Conservation (phyloP, 2,888 invertebrate genomes). For the Drosophila affinis region DNA sequence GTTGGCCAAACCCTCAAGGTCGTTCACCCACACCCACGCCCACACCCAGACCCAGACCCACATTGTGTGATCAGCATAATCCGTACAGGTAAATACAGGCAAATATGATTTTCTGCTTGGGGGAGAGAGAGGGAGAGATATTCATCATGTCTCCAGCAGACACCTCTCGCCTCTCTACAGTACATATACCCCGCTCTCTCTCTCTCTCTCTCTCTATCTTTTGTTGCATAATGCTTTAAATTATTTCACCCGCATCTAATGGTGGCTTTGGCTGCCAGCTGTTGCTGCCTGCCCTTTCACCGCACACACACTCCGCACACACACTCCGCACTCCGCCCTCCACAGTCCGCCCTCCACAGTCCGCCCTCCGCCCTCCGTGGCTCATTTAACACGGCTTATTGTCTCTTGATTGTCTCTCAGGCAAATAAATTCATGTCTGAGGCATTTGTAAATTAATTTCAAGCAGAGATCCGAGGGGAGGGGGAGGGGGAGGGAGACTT, state of each 20-base stretch:
- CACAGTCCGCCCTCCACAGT: neutral
- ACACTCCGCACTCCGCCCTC: neutral
- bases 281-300: slow-evolving; percentile 39
- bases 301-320: slow-evolving; percentile 9
- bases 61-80: slow-evolving; percentile 60
- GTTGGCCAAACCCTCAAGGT: slow-evolving; percentile 66
- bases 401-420: slow-evolving; percentile 36
- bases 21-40: slow-evolving; percentile 64
- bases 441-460: slow-evolving; percentile 41
- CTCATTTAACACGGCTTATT: slow-evolving; percentile 48
- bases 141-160: slow-evolving; percentile 25
- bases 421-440: slow-evolving; percentile 26
- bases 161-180: slow-evolving; percentile 9
- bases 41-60: slow-evolving; percentile 9
- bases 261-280: neutral
- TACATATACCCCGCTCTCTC: neutral
- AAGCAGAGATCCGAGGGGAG: slow-evolving; percentile 17
- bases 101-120: neutral
- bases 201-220: too few relatives aligned
- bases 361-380: slow-evolving; percentile 4
- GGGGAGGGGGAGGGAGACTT: slow-evolving; percentile 7
- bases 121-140: slow-evolving; percentile 3
- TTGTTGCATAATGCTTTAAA: slow-evolving; percentile 37
- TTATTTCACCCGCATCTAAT: slow-evolving; percentile 46
- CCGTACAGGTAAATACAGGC: neutral